A percentile compares a stretch with the other conserved stretches of the same genome.
These are phyloP conservation scores for Manis pentadactyla DNA, from an alignment of 2,797 vertebrate genomes.

Conservation along the genomic window DNA sequence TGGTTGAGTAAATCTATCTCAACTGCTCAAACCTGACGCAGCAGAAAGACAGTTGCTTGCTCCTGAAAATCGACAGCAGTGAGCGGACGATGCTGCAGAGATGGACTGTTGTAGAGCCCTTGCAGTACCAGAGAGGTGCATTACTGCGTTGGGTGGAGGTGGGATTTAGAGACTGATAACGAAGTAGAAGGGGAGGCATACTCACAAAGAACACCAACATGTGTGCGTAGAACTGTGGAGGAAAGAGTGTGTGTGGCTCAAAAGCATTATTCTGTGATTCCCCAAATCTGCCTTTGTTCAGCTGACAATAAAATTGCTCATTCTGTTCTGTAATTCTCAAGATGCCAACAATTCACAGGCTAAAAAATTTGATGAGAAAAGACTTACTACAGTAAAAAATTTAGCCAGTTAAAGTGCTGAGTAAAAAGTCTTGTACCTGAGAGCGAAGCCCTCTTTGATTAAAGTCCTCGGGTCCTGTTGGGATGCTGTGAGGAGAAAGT, in stretches of 20 bases:
- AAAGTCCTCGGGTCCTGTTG: background rate
- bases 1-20: background rate
- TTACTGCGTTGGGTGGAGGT: background rate
- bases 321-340: conserved; percentile 62
- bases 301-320: conserved; percentile 50
- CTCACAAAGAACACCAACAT: background rate
- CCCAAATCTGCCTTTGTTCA: conserved; percentile 65
- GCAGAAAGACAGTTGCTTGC: background rate
- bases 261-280: conserved; percentile 6
- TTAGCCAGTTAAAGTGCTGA: background rate
- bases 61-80: background rate
- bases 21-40: background rate
- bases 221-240: background rate
- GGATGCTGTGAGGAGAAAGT: background rate
- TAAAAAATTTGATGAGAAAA: conserved; percentile 30
- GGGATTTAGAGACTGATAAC: background rate
- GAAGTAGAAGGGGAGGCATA: background rate
- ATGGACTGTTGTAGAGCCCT: background rate
- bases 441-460: conserved; percentile 4
- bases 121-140: background rate
- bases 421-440: background rate
- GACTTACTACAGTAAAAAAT: background rate
- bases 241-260: background rate
- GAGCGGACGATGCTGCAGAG: background rate
- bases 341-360: conserved; percentile 51